Conservation (phyloP, 2,113 vertebrate species). For the Cryptotis parvus region DNA sequence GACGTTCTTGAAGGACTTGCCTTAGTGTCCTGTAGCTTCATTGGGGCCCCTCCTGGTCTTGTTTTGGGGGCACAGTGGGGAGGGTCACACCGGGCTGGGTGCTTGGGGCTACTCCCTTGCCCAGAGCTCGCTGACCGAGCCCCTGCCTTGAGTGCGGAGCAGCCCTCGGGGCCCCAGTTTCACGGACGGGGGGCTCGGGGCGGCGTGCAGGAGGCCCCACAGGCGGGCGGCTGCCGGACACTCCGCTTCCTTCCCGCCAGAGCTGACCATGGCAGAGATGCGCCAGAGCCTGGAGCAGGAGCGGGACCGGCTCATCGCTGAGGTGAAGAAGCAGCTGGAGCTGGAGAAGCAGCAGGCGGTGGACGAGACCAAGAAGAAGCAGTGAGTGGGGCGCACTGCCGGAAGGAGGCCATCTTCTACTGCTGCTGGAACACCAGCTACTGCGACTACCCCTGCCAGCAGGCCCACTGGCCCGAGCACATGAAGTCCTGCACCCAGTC, state of each 20-base stretch:
- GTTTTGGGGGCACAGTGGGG: no score
- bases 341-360: constrained; percentile 96
- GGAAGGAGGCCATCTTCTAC: constrained; percentile 98
- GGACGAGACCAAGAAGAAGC: constrained; percentile 99
- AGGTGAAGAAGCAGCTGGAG: constrained; percentile 97
- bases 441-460: constrained; percentile 98
- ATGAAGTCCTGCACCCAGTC: constrained; percentile 99
- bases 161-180: no score
- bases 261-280: constrained; percentile 99
- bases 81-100: no score
- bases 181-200: no score
- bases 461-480: constrained; percentile 98
- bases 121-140: no score
- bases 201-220: no score
- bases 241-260: constrained; percentile 85
- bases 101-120: no score
- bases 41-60: no score
- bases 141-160: no score
- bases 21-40: no score
- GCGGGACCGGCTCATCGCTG: constrained; percentile 93
- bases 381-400: constrained; percentile 99
- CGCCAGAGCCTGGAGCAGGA: constrained; percentile 98
- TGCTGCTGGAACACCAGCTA: constrained; percentile 99
- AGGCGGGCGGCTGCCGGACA: no score
- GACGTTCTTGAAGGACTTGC: no score